A percentile compares a stretch with the other conserved stretches of the same genome.
Conservation (phyloP, 2,888 invertebrate genomes). For the Diarsia dahlii region DNA sequence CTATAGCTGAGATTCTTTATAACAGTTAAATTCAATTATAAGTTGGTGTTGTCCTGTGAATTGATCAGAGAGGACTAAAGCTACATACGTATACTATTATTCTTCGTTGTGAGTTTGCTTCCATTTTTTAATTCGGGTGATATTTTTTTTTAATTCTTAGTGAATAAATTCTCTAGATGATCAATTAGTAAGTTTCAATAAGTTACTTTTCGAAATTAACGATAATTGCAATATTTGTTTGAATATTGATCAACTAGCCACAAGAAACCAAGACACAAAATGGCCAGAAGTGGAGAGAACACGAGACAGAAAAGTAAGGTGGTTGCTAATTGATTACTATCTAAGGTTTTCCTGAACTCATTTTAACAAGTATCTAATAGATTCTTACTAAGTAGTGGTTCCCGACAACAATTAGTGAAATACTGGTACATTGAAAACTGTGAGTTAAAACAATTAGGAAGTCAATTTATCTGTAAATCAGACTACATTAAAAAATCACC, state of each 20-base stretch:
- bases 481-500: not conserved
- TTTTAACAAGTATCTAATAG: not conserved
- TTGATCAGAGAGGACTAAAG: not conserved
- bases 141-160: not conserved
- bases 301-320: too few relatives aligned
- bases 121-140: not conserved
- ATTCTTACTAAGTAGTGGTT: too few relatives aligned
- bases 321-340: not conserved
- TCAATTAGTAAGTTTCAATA: not conserved
- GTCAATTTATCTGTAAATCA: not conserved
- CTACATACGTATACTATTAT: too few relatives aligned
- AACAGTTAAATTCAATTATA: slow-evolving; percentile 44
- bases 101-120: not conserved
- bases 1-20: slow-evolving; percentile 32
- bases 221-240: not conserved
- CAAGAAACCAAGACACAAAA: too few relatives aligned
- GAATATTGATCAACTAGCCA: not conserved
- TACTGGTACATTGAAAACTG: not conserved
- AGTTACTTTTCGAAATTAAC: not conserved
- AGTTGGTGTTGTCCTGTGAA: slow-evolving; percentile 5
- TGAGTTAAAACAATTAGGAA: not conserved
- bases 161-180: not conserved
- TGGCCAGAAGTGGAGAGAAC: too few relatives aligned
- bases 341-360: not conserved
- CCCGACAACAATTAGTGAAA: not conserved